Base-by-base conservation (phyloP, 2,888 invertebrate species). In the Stenichneumon culpator region DNA sequence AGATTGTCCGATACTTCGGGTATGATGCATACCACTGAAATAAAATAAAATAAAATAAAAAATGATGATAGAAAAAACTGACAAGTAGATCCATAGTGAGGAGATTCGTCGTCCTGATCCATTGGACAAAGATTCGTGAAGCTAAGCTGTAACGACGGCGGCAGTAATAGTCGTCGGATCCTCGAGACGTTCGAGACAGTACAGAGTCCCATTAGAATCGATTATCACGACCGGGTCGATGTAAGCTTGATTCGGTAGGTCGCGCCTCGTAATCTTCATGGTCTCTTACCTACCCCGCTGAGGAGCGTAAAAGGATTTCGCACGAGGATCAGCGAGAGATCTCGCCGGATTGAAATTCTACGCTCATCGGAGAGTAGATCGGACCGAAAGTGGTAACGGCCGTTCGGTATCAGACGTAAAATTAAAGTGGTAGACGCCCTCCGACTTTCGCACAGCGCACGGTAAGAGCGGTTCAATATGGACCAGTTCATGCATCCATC, bases 61-160 rank as follows among this genome's bases (percentile, higher is more conserved):
- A 60, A 57, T 57, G 25, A 57, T 28, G n/a, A 32, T 32, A 16
- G 6, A 32, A 60, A 32, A 63, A 32, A 32, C 32, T 63, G 16
- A 44, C 7, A 14, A 47, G 50, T 9, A 52, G 32, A 36, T 54
- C 16, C 3, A n/a, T 39, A 36, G 36, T 52, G 68, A 47, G 39
- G 60, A 60, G 57, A 39, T n/a, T 22, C 9, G 19, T 25, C 11
- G n/a, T 9, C 44, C 28, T 52, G 69, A 50, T 9, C 57, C 72
- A 39, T 72, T 63, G 60, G 72, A 82, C 73, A 60, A 78, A 57
- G 68, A 84, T 72, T 84, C 77, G 60, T 19, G 60, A 60, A 50
- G 57, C 47, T 63, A 14, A 36, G 25, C 25, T 52, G 39, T n/a
- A 70, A 52, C 28, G n/a, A 28, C 25, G 16, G 9, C 57, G 14